Base-by-base conservation (phyloP, 2,113 vertebrate genomes). In the Poeciliopsis turrubarensis region DNA sequence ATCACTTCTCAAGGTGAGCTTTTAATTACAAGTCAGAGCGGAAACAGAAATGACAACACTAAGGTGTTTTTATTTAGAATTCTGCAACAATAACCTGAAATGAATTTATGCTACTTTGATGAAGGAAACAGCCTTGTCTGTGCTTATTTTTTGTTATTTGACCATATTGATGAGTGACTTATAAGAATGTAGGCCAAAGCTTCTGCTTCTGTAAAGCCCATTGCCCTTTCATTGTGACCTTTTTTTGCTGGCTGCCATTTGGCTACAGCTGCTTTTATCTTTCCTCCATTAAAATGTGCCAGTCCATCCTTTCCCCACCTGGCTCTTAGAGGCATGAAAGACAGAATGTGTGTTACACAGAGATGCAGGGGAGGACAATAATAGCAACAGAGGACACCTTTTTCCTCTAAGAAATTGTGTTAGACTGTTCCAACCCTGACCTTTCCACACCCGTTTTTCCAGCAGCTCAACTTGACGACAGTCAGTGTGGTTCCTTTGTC, bases 161-260 rank as follows among this genome's bases (percentile, higher is more conserved):
- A 73, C 70, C 81, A 76, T 85, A 89, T 91, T 87, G 88, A 86
- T 74, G 61, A 73, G 70, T 87, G 88, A 92, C 82, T 87, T 91
- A 88, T 84, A 69, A 65, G 80, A 41, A 65, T 74, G 71, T 63
- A 65, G 71, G 72, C 67, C 1, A 54, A 39, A 62, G 79, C 75
- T 0, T 12, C 62, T 69, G 79, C 71, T 31, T 75, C 72, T 81
- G 27, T 72, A 77, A 80, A 82, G 47, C 68, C 72, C 32, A 6
- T 64, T 86, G 90, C 60, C 86, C 90, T 89, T 92, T 89, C 78
- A 68, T n/a, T 1, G 25, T 89, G 87, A 90, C 88, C 34, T 37
- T 87, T 84, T 82, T 84, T 82, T 89, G 66, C 73, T 44, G 64
- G 72, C 65, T 73, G 83, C 82, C 79, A 79, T 88, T 81, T 80